Base-by-base conservation (phyloP, 2,888 invertebrate genomes). In the Idaea straminata region DNA sequence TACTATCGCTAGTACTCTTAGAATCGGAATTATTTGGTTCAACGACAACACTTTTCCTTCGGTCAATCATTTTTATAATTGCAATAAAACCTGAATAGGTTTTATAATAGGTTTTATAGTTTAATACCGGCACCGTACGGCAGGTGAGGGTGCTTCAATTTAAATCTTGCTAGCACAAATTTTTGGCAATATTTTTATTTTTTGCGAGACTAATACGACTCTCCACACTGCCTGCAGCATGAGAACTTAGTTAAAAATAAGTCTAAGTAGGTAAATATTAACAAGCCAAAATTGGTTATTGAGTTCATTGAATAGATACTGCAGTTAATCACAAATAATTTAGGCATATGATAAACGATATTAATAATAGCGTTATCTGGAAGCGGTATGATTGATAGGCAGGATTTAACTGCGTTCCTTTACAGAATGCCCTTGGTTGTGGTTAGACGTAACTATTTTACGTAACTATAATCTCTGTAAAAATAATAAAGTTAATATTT, bases 321-420 rank as follows among this genome's bases (percentile, higher is more conserved):
- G 47, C 47, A 47, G 47, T 47, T 47, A 47, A 47, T 47, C 47
- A 47, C 47, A 47, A 47, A 47, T 47, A 47, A 47, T 47, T 47
- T 47, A 47, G 47, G 47, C 10, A 47, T 25, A 25, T 10, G 47
- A 47, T 47, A 47, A 47, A 47, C 47, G 47, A 10, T 47, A 47
- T 47, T 47, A 47, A 47, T 47, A 47, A 47, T 5, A 47, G 47
- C 47, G 47, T 47, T 47, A 47, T 47, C 47, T 47, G 47, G 2
- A 47, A 47, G 13, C 10, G 6, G 13, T 47, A 47, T 47, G 47
- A 47, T 47, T 47, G 47, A 47, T 47, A 13, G 47, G 13, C 47
- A 47, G 47, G 47, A 47, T 47, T 47, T 47, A 47, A 47, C 47
- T 47, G 47, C 47, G 47, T 7, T 47, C 13, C 7, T 47, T 47